Evolutionary conservation across 1,140 invertebrate species (phyloP), one percentile per base, ranked within the genome.

Genomic region (Neodiprion virginianus): DNA sequence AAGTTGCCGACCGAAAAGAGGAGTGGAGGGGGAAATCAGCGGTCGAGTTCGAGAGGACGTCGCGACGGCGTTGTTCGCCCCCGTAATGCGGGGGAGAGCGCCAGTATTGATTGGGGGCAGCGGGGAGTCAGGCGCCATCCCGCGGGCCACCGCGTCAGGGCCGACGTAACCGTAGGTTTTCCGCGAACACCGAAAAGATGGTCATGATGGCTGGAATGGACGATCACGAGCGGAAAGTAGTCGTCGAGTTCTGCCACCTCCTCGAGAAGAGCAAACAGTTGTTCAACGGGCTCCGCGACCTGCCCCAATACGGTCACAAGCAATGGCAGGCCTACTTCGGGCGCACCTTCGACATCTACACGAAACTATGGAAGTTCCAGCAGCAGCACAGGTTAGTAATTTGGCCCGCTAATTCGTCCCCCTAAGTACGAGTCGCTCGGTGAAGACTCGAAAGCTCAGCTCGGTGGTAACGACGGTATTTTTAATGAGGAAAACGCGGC

Each of bases 241-340:
- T 99, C 76, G 93, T 96, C 86, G 97, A 99, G 89, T 99, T 99
- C 89, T 97, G 96, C 89, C 96, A 98, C 90, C 90, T 98, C 81
- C 91, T 99, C 67, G 98, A 99, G 86, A 98, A 99, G 90, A 98
- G 97, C 50, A 99, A 98, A 89, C 97, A 98, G 88, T 91, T 99
- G 72, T 99, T 99, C 89, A 99, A 99, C 89, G 97, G 97, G 77
- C 90, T 99, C 79, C 93, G 97, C 86, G 97, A 99, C 89, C 90
- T 99, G 79, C 97, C 97, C 65, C 96, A 98, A 87, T 99, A 98
- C 90, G 97, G 97, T 10, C 96, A 98, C 88, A 98, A 98, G 87
- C 97, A 98, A 88, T 99, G 97, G 98, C 97, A 99, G 89, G 94
- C 95, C 8, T 98, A 99, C 89, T 99, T 99, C 90, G 96, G 96